Percentiles rank a stretch among this genome's conserved stretches.
Evolutionary conservation across 2,888 invertebrate genomes (phyloP).

Genomic region (Ceratothoa steindachneri): DNA sequence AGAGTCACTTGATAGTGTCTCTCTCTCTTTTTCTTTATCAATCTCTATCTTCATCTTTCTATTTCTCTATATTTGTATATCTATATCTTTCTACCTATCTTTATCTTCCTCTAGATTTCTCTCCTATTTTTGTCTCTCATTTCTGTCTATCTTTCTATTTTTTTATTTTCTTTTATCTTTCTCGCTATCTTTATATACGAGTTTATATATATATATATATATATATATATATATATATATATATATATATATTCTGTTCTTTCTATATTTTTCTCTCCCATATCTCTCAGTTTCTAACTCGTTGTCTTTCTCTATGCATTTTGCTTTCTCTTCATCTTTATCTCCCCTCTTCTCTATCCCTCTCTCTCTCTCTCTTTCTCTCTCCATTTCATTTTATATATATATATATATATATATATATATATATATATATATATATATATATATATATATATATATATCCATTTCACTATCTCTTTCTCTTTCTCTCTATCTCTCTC

Average conservation of each 20-base stretch:
- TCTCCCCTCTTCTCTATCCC: conserved; percentile 11
- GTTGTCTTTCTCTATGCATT: neutral
- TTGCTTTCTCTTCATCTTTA: neutral
- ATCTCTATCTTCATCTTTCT: neutral
- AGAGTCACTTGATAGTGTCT: neutral
- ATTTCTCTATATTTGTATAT: neutral
- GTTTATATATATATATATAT: neutral
- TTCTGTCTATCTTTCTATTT: no score
- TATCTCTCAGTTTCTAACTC: neutral
- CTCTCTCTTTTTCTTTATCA: conserved; percentile 10
- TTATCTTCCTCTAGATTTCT: conserved; percentile 7
- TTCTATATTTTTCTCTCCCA: no score
- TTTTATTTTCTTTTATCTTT: no score
- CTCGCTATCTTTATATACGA: neutral
- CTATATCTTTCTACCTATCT: conserved; percentile 1
- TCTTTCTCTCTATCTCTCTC: no score
- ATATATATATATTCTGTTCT: neutral
- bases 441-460: neutral
- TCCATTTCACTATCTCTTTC: neutral
- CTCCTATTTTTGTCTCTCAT: no score
- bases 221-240: neutral
- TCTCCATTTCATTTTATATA: neutral
- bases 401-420: neutral
- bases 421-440: neutral
- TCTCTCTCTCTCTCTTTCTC: conserved; percentile 15